Base-by-base conservation (phyloP, 2,113 vertebrate species). In the Ovis aries region DNA sequence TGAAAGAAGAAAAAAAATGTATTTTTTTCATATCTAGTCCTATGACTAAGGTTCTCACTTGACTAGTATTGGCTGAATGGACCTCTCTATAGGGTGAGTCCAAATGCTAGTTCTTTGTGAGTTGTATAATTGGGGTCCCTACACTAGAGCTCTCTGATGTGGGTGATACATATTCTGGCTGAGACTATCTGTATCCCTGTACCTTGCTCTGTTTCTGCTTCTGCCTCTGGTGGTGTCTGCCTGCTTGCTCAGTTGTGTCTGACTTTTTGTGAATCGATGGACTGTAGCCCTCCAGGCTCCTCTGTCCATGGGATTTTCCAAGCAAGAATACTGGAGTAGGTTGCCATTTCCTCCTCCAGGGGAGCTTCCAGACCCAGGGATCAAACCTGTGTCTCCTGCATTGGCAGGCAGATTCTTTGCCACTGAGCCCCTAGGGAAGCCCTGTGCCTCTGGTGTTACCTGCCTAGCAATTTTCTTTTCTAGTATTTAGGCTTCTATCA, bases 61-160 rank as follows among this genome's bases (percentile, higher is more conserved):
- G 25, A 36, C 60, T 71, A n/a, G 36, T 60, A 7, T 7, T 31
- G 40, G 55, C n/a, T 85, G 67, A 80, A 43, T 36, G 60, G 77
- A 83, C 8, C 10, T n/a, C 7, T 80, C 10, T 17, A 11, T 36
- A 19, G 12, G 15, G 71, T 33, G n/a, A 5, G 8, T 43, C 36
- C 27, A 6, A 5, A 48, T 8, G 33, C 13, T 67, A 55, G 3
- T 62, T 52, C 50, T 52, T 91, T 55, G 60, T 77, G 19, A 91
- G 53, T 40, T 10, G 19, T 15, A 25, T 7, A 3, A 25, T 0
- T 81, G 27, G 1, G 5, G 1, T 3, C 67, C 11, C 10, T 82
- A 27, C 11, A 19, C 1, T 17, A 83, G 31, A 67, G 2, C 33
- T 77, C 36, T 53, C 62, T 84, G 12, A 15, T 7, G 2, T 17